phyloP scores from a whole-genome alignment of 2,113 vertebrate genomes.

The Phyllostomus hastatus region DNA sequence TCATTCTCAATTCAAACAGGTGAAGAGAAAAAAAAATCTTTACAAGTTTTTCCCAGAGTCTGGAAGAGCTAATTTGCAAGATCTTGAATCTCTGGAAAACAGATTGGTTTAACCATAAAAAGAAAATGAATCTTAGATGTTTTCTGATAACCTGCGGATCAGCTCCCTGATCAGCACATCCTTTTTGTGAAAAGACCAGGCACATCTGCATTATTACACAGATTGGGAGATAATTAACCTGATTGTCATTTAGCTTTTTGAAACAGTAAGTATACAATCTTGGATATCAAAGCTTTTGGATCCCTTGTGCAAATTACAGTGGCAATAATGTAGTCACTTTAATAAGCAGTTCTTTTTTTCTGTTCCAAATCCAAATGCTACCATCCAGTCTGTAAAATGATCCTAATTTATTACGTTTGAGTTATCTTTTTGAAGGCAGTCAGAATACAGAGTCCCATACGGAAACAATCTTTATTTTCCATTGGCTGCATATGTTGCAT shows the following conservation, averaged over 20 bases:
- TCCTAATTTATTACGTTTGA: constrained; percentile 79
- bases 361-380: constrained; percentile 76
- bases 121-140: constrained; percentile 51
- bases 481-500: constrained; percentile 77
- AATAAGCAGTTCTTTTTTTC: constrained; percentile 65
- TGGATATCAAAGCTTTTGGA: constrained; percentile 46
- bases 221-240: constrained; percentile 8
- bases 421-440: constrained; percentile 81
- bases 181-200: not conserved
- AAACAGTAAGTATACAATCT: not conserved
- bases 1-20: constrained; percentile 37
- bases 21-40: constrained; percentile 40
- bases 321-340: constrained; percentile 76
- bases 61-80: constrained; percentile 18
- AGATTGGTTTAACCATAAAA: constrained; percentile 51
- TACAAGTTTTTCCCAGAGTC: not conserved
- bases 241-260: constrained; percentile 23
- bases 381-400: constrained; percentile 79
- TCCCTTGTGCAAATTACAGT: constrained; percentile 66
- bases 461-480: constrained; percentile 83
- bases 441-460: constrained; percentile 72
- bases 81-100: constrained; percentile 36
- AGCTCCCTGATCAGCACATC: not conserved
- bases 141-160: constrained; percentile 54
- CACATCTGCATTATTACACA: not conserved